Conservation (phyloP, 2,797 vertebrate genomes). For the Strix occidentalis region DNA sequence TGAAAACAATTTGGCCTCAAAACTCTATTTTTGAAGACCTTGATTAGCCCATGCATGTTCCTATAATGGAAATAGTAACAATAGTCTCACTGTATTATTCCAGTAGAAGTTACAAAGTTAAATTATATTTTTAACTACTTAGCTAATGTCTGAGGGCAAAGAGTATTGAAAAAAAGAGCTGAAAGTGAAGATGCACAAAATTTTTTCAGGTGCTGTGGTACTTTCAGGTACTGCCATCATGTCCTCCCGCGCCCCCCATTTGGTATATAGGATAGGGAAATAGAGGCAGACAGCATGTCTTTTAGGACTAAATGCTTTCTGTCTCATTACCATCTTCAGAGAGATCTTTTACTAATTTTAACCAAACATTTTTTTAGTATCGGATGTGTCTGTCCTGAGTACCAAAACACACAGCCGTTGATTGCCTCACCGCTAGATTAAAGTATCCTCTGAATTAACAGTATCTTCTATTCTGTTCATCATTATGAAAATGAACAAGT, state of each 20-base stretch:
- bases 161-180: background rate
- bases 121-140: background rate
- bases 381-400: background rate
- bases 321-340: background rate
- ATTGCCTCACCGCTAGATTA: background rate
- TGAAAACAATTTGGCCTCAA: background rate
- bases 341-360: background rate
- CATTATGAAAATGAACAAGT: background rate
- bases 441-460: background rate
- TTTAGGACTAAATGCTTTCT: background rate
- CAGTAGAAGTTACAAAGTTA: background rate
- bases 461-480: background rate
- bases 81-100: background rate
- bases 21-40: background rate
- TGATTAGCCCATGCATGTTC: background rate
- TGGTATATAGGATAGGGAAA: background rate
- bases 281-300: background rate
- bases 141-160: background rate
- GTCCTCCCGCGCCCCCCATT: rapidly evolving
- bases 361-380: background rate
- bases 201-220: background rate
- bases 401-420: background rate
- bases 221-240: too few relatives aligned
- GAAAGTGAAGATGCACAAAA: background rate
- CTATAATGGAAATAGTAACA: background rate